Percentiles rank a stretch among this genome's conserved stretches.
These are phyloP conservation scores for Carcharodon carcharias DNA, from an alignment of 2,797 vertebrate species.

Conservation along the genomic window DNA sequence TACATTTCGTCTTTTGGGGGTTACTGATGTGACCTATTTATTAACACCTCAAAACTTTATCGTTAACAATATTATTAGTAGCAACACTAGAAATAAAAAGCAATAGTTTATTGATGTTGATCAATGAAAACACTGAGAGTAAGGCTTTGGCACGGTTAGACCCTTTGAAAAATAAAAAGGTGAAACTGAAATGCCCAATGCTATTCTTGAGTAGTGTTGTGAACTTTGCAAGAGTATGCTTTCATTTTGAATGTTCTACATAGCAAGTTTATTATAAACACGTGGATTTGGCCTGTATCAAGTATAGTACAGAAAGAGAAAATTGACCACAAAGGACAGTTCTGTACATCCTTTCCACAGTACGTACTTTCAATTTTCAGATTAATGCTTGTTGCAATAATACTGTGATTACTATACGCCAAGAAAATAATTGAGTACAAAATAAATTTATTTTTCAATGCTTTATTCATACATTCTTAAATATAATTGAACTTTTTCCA, in stretches of 20 bases:
- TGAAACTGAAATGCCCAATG: background rate
- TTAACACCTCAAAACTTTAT: background rate
- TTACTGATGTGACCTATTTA: background rate
- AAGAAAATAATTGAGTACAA: conserved; percentile 6
- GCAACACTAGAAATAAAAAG: background rate
- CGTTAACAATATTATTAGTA: background rate
- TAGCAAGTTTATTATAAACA: background rate
- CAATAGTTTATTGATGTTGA: background rate
- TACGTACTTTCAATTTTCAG: background rate
- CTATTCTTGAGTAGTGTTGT: background rate
- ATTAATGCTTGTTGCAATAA: background rate
- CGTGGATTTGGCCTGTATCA: background rate
- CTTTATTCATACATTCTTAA: conserved; percentile 87
- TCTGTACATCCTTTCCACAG: background rate
- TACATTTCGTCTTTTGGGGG: no score
- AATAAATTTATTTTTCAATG: conserved; percentile 54
- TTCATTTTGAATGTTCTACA: background rate
- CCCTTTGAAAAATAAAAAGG: background rate
- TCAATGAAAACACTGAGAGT: background rate
- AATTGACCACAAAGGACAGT: conserved; percentile 3
- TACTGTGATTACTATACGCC: background rate
- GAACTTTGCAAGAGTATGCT: background rate
- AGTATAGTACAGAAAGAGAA: background rate
- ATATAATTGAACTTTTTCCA: conserved; percentile 79
- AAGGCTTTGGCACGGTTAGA: background rate